Conservation (phyloP, 1,140 invertebrate genomes). For the Drosophila mauritiana region DNA sequence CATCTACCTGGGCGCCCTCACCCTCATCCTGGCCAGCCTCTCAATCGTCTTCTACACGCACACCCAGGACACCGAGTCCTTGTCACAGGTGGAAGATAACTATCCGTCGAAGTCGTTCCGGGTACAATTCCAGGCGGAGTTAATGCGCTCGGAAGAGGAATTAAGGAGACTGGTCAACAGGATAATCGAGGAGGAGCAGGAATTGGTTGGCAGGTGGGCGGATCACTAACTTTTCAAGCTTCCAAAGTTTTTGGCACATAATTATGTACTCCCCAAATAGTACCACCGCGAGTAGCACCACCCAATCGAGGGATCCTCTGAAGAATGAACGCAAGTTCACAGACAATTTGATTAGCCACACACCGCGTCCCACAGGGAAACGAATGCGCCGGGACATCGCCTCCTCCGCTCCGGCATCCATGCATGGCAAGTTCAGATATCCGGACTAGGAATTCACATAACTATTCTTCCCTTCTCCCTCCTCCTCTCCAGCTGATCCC, state of each 20-base stretch:
- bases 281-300: not conserved
- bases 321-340: slow-evolving; percentile 69
- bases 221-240: not conserved
- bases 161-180: slow-evolving; percentile 44
- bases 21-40: slow-evolving; percentile 69
- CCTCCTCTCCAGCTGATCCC: slow-evolving; percentile 85
- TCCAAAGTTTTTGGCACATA: too few relatives aligned
- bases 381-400: slow-evolving; percentile 55
- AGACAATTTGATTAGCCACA: slow-evolving; percentile 50
- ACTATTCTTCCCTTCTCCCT: not conserved
- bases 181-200: slow-evolving; percentile 49
- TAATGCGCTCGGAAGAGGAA: slow-evolving; percentile 54
- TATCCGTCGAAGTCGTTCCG: slow-evolving; percentile 20
- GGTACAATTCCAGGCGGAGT: slow-evolving; percentile 52
- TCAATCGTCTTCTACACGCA: slow-evolving; percentile 74
- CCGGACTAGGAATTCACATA: not conserved
- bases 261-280: not conserved
- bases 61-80: slow-evolving; percentile 18
- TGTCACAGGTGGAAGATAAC: not conserved
- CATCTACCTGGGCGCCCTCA: slow-evolving; percentile 70
- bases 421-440: slow-evolving; percentile 55
- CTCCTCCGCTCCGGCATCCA: slow-evolving; percentile 57
- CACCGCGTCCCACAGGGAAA: slow-evolving; percentile 16
- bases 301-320: slow-evolving; percentile 18
- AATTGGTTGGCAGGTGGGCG: slow-evolving; percentile 20